Evolutionary conservation across 2,797 vertebrate genomes (phyloP).

Genomic region (Ptychadena robeensis): DNA sequence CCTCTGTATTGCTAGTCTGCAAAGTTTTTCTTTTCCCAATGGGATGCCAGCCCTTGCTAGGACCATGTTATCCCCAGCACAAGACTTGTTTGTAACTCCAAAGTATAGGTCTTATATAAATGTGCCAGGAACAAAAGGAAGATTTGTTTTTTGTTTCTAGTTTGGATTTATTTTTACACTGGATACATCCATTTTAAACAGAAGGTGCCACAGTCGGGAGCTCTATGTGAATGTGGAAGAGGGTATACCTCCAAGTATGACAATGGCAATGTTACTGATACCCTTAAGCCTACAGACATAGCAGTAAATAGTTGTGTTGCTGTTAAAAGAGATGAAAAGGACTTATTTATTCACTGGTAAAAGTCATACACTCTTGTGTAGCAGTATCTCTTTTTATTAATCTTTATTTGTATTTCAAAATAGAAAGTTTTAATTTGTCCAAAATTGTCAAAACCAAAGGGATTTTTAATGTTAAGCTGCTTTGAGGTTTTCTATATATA

Average conservation of each 20-base stretch:
- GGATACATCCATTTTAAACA: neutral
- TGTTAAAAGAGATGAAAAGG: neutral
- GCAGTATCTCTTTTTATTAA: neutral
- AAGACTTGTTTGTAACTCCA: neutral
- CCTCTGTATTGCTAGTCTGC: neutral
- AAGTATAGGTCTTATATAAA: neutral
- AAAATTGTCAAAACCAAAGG: constrained; percentile 32
- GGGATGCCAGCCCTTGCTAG: neutral
- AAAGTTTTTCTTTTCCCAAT: neutral
- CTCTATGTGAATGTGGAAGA: neutral
- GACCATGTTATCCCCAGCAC: neutral
- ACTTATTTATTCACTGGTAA: constrained; percentile 13
- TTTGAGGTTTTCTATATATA: constrained; percentile 13
- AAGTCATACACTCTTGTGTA: neutral
- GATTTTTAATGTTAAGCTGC: constrained; percentile 22
- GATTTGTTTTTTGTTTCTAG: neutral
- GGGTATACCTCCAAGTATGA: neutral
- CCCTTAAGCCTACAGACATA: neutral
- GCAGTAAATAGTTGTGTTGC: neutral
- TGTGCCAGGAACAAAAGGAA: neutral
- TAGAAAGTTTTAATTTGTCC: neutral
- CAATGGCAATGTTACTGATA: constrained; percentile 21
- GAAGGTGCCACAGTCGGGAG: neutral
- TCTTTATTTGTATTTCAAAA: neutral
- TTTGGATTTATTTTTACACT: constrained; percentile 8